These are phyloP conservation scores for Erebia epiphron DNA, from an alignment of 2,888 invertebrate genomes.

Conservation along the genomic window DNA sequence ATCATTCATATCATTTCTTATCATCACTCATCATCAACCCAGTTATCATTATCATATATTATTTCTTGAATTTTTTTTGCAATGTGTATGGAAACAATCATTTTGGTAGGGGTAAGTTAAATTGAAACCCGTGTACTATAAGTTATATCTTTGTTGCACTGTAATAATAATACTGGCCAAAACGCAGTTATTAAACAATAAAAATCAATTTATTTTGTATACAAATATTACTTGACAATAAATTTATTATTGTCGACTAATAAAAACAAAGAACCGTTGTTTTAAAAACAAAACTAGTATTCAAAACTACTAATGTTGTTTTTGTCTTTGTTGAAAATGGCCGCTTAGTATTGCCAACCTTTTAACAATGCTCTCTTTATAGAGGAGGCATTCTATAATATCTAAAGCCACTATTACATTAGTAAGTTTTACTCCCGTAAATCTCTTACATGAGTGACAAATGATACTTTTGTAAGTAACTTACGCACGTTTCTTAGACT, in stretches of 20 bases:
- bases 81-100: conserved; percentile 11
- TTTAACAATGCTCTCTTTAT: not conserved
- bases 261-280: not conserved
- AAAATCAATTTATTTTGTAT: not conserved
- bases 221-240: not conserved
- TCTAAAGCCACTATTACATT: too few species aligned
- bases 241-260: not conserved
- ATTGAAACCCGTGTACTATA: conserved; percentile 7
- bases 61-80: too few species aligned
- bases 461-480: too few species aligned
- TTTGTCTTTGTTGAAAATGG: too few species aligned
- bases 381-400: too few species aligned
- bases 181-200: conserved; percentile 14
- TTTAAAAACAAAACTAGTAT: not conserved
- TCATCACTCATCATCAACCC: too few species aligned
- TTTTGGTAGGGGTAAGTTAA: conserved; percentile 15
- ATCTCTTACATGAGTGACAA: too few species aligned
- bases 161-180: conserved; percentile 27
- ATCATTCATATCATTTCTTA: not conserved
- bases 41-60: too few species aligned
- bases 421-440: too few species aligned
- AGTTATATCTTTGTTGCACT: conserved; percentile 13
- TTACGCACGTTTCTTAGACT: too few species aligned
- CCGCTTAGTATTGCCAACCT: not conserved
- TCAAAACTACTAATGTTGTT: too few species aligned